Percentiles rank a stretch among this genome's conserved stretches.
Conservation (phyloP, 2,113 vertebrate species). For the Amazona guildingii region DNA sequence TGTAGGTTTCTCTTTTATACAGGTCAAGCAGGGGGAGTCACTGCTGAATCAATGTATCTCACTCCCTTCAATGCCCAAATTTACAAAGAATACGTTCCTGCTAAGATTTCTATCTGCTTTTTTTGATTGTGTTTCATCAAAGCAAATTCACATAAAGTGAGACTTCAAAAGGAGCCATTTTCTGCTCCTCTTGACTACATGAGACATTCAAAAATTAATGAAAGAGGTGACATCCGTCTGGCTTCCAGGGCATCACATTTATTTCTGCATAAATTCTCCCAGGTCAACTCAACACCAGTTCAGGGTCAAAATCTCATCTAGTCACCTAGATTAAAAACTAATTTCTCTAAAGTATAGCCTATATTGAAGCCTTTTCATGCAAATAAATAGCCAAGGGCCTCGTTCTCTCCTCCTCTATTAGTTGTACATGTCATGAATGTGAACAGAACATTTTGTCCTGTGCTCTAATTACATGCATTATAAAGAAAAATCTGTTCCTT, state of each 20-base stretch:
- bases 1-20: slow-evolving; percentile 78
- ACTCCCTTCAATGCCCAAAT: slow-evolving; percentile 65
- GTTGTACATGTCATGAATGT: slow-evolving; percentile 74
- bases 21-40: slow-evolving; percentile 85
- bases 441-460: slow-evolving; percentile 78
- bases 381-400: slow-evolving; percentile 86
- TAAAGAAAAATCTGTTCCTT: slow-evolving; percentile 73
- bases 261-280: slow-evolving; percentile 87
- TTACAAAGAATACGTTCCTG: slow-evolving; percentile 74
- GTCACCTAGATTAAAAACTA: slow-evolving; percentile 93
- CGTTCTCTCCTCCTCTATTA: slow-evolving; percentile 79
- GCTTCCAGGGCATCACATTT: slow-evolving; percentile 72
- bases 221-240: slow-evolving; percentile 79
- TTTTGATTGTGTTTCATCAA: slow-evolving; percentile 85
- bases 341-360: slow-evolving; percentile 83
- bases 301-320: slow-evolving; percentile 93
- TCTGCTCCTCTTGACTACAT: slow-evolving; percentile 71
- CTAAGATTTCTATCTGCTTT: slow-evolving; percentile 75
- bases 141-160: slow-evolving; percentile 79
- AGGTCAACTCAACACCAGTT: slow-evolving; percentile 81
- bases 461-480: slow-evolving; percentile 83
- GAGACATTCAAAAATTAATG: slow-evolving; percentile 86
- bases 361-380: slow-evolving; percentile 90
- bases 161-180: slow-evolving; percentile 78
- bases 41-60: slow-evolving; percentile 76